phyloP scores from a whole-genome alignment of 2,888 invertebrate species.

The Diaphora mendica region DNA sequence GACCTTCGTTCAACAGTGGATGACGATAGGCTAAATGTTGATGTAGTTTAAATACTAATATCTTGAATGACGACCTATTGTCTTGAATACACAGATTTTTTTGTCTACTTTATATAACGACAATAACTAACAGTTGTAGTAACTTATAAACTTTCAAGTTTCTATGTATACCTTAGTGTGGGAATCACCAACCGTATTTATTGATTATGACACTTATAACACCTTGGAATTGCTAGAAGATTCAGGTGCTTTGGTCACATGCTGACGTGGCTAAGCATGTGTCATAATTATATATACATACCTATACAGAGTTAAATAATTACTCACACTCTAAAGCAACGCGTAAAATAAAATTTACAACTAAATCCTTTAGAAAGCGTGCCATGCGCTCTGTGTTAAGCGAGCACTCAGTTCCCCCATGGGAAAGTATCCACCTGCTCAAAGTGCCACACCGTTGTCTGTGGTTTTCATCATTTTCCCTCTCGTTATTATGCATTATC shows the following conservation, averaged over 20 bases:
- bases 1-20: too few species aligned
- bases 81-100: too few species aligned
- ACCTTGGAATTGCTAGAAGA: too few species aligned
- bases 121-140: too few species aligned
- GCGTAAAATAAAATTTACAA: not conserved
- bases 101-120: too few species aligned
- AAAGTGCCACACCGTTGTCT: slow-evolving; percentile 21
- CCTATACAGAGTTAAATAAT: not conserved
- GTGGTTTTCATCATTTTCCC: slow-evolving; percentile 20
- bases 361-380: not conserved
- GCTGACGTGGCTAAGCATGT: not conserved
- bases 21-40: too few species aligned
- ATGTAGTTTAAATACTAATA: too few species aligned
- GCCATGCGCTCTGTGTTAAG: not conserved
- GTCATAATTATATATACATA: not conserved
- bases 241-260: not conserved
- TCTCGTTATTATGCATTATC: slow-evolving; percentile 4
- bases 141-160: too few species aligned
- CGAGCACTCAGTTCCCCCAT: slow-evolving; percentile 46
- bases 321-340: not conserved
- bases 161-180: too few species aligned
- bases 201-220: too few species aligned
- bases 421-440: slow-evolving; percentile 64
- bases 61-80: too few species aligned
- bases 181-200: too few species aligned